Conservation (phyloP, 2,797 vertebrate species). For the Aeoliscus strigatus region DNA sequence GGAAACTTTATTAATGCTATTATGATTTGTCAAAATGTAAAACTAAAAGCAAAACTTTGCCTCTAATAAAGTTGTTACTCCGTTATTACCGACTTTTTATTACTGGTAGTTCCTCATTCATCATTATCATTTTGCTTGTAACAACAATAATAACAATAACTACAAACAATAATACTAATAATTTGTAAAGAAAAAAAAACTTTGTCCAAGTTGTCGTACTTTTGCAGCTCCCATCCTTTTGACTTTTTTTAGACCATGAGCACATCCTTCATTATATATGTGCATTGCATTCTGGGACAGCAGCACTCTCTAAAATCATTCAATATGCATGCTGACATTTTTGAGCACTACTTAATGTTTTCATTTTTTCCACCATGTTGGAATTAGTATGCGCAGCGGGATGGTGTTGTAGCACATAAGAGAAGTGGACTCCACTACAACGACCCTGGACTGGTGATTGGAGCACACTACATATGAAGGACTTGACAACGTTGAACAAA, state of each 20-base stretch:
- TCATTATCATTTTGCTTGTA: too few species aligned
- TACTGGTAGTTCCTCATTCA: too few species aligned
- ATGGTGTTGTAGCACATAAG: constrained; percentile 26
- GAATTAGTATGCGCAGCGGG: constrained; percentile 37
- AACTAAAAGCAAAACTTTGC: too few species aligned
- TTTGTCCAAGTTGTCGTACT: constrained; percentile 22
- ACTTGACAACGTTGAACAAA: constrained; percentile 31
- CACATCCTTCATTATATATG: constrained; percentile 31
- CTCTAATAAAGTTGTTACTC: too few species aligned
- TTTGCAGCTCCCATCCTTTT: constrained; percentile 38
- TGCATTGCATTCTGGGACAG: constrained; percentile 38
- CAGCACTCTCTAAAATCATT: constrained; percentile 39
- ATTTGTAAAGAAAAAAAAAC: constrained; percentile 19
- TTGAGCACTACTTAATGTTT: constrained; percentile 39
- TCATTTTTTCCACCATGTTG: constrained; percentile 23
- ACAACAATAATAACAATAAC: too few species aligned
- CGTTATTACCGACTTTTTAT: too few species aligned
- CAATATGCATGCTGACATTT: constrained; percentile 46
- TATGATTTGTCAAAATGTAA: background rate
- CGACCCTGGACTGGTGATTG: constrained; percentile 27
- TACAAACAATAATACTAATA: too few species aligned
- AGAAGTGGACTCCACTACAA: constrained; percentile 28
- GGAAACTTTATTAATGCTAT: background rate
- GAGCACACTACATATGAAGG: constrained; percentile 28
- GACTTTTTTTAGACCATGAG: constrained; percentile 42